Base-by-base conservation (phyloP, 2,113 vertebrate genomes). In the Melanocharis versteri region DNA sequence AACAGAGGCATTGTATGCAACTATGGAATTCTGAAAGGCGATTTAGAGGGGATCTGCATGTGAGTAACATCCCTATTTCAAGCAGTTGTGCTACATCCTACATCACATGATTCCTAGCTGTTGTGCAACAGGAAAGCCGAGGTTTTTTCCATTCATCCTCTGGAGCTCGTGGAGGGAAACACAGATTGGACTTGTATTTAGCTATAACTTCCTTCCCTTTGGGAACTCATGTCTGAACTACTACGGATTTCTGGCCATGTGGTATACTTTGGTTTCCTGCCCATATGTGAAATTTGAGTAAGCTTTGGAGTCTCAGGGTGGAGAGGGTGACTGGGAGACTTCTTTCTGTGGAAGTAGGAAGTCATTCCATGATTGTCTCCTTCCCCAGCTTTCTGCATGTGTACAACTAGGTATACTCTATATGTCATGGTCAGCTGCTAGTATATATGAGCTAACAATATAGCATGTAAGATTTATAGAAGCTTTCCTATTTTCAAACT, bases 181-280 rank as follows among this genome's bases (percentile, higher is more conserved):
- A 35, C 53, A 66, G 61, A 76, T 72, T 90, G n/a, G 70, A 57
- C 23, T 73, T 91, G 69, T 92, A 64, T 79, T 87, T 90, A 88
- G 65, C 81, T 87, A 76, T 79, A 91, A 92, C 48, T 96, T 95
- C 91, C 87, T 92, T 96, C 90, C 90, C 64, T 56, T 57, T 93
- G 70, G 88, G 85, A 97, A 4, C 75, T 90, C 31, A 4, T 0
- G 1, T 94, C 92, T 83, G 54, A 83, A 13, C 48, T 61, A 6
- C 40, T 72, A 15, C 0, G 0, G 51, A 77, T 90, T 95, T 94
- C 75, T 94, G 71, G 50, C 53, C 6, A 2, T 17, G 48, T 93
- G 45, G 39, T 84, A 10, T 77, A 26, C 23, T 86, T 75, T 56
- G 64, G 57, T 91, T 93, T 95, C 80, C 83, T 94, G 64, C 56